These are phyloP conservation scores for Lepidothrix coronata DNA, from an alignment of 2,113 vertebrate genomes.

Conservation along the genomic window DNA sequence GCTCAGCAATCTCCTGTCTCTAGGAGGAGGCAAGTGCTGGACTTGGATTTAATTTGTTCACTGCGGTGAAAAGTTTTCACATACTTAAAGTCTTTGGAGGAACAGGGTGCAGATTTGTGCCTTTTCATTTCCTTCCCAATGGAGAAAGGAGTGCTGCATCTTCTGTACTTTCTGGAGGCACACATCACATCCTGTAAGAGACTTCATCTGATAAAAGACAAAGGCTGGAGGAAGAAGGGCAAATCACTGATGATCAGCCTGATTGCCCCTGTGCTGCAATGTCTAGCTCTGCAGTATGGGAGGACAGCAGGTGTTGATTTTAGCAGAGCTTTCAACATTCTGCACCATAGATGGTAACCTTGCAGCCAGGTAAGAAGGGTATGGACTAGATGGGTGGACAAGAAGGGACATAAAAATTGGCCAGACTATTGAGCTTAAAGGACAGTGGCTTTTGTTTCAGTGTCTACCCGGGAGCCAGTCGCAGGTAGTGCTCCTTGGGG, in stretches of 20 bases:
- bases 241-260: background rate
- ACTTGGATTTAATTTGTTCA: background rate
- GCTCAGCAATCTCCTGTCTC: background rate
- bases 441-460: background rate
- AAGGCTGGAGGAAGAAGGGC: background rate
- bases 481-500: rapidly evolving
- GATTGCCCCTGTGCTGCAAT: background rate
- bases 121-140: background rate
- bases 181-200: background rate
- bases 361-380: too few relatives aligned
- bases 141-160: background rate
- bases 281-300: background rate
- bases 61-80: background rate
- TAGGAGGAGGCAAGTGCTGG: background rate
- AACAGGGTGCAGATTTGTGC: background rate
- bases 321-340: background rate
- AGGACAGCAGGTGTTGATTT: rapidly evolving
- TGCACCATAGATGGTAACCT: background rate
- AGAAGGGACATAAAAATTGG: background rate
- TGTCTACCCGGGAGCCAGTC: background rate
- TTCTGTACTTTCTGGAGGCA: background rate
- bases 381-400: background rate
- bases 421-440: background rate
- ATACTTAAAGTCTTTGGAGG: background rate
- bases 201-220: background rate